phyloP scores from a whole-genome alignment of 2,888 invertebrate species.

The Parelbella ahira region DNA sequence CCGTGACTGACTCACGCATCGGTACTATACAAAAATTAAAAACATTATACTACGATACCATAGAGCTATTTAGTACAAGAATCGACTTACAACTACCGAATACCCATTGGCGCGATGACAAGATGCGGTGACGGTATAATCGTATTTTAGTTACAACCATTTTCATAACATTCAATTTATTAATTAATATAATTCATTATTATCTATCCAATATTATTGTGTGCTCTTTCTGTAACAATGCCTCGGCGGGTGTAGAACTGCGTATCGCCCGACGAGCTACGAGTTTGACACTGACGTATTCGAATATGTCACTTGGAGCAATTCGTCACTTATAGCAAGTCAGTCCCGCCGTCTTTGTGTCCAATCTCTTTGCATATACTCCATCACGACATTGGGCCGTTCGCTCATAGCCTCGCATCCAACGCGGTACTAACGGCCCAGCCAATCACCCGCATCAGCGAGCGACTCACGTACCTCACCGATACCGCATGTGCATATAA shows the following conservation, averaged over 20 bases:
- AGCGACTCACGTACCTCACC: too few relatives aligned
- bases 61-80: constrained; percentile 76
- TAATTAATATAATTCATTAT: constrained; percentile 66
- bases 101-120: constrained; percentile 57
- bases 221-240: constrained; percentile 63
- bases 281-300: neutral
- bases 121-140: constrained; percentile 57
- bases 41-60: constrained; percentile 75
- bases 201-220: constrained; percentile 61
- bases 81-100: constrained; percentile 70
- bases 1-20: constrained; percentile 51
- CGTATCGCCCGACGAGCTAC: constrained; percentile 7
- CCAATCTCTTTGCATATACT: neutral
- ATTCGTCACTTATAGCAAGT: constrained; percentile 1
- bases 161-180: constrained; percentile 69
- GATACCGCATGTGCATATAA: constrained; percentile 37
- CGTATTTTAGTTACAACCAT: constrained; percentile 76
- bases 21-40: constrained; percentile 80
- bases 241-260: constrained; percentile 13
- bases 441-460: too few relatives aligned
- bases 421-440: too few relatives aligned
- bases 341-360: constrained; percentile 7
- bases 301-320: too few relatives aligned
- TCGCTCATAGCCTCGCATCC: too few relatives aligned
- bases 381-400: too few relatives aligned